Evolutionary conservation across 2,888 invertebrate species (phyloP), one percentile per base, ranked within the genome.

Genomic region (Homarus gammarus): DNA sequence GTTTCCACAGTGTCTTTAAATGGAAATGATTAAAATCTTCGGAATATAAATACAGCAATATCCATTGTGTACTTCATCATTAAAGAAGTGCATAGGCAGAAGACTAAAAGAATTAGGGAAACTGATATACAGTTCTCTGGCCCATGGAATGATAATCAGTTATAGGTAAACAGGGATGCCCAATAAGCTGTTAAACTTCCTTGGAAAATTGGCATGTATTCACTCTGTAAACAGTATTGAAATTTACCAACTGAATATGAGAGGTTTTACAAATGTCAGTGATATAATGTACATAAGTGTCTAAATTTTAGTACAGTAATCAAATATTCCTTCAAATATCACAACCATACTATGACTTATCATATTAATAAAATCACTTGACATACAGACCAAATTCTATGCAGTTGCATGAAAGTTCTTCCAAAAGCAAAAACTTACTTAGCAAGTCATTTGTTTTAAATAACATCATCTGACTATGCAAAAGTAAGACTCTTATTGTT

Each of bases 131-230:
- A 49, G n/a, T 64, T 70, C 88, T 89, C 84, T 89, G 88, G 88
- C 83, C 88, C 88, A 89, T 89, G 88, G 88, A 89, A 89, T 89
- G 88, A 83, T 88, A 78, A 84, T 84, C 77, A 83, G 70, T 87
- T 72, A 79, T 79, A 79, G 72, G 84, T 73, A 27, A 84, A 73
- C 36, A 77, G 33, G 64, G 51, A 56, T 70, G 31, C 79, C 44
- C 36, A n/a, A 33, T 40, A 56, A n/a, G 18, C 49, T 22, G 40
- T 75, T n/a, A 18, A 27, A 56, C 40, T n/a, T 27, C 44, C 56
- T 56, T 33, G 44, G 49, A 68, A 73, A 68, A n/a, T 36, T 84
- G 33, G 33, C 73, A 72, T 51, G 56, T 73, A 73, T 73, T 36
- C 36, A 22, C 51, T 72, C 5, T 27, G 51, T 49, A 68, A 44